Evolutionary conservation across 1,140 invertebrate genomes (phyloP).

Genomic region (Paramacrobiotus metropolitanus): DNA sequence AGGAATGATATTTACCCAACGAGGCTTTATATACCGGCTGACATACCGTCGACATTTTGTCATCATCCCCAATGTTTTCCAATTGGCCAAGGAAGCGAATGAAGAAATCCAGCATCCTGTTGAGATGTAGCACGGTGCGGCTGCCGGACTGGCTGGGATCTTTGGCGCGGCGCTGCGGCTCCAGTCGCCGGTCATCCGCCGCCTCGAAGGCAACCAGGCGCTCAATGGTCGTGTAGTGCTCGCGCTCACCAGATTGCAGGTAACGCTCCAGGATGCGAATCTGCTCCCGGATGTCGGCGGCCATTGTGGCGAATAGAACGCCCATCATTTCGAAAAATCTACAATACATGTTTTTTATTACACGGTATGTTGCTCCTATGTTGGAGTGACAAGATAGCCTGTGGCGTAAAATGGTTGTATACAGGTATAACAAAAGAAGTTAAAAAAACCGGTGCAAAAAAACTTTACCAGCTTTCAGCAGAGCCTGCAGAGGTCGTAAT

Average conservation of each 20-base stretch:
- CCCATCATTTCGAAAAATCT: conserved; percentile 3
- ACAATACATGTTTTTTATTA: too few relatives aligned
- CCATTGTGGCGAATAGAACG: neutral
- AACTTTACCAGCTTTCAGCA: too few relatives aligned
- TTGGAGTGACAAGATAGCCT: too few relatives aligned
- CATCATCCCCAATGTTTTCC: neutral
- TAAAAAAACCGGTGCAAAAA: too few relatives aligned
- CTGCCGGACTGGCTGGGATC: neutral
- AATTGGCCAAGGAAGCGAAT: neutral
- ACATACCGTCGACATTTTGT: neutral
- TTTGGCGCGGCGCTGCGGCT: neutral
- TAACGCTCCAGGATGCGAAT: neutral
- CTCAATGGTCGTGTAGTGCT: neutral
- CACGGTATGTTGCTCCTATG: too few relatives aligned
- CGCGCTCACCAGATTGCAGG: neutral
- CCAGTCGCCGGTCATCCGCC: neutral
- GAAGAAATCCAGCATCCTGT: neutral
- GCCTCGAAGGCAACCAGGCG: neutral
- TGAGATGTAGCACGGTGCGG: neutral
- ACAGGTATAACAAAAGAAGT: too few relatives aligned
- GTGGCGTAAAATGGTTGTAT: too few relatives aligned
- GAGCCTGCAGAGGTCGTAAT: too few relatives aligned
- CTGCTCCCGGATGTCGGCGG: neutral
- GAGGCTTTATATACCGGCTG: conserved; percentile 1
- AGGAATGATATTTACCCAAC: neutral